Conservation (phyloP, 2,797 vertebrate genomes). For the Taenioides sp. region DNA sequence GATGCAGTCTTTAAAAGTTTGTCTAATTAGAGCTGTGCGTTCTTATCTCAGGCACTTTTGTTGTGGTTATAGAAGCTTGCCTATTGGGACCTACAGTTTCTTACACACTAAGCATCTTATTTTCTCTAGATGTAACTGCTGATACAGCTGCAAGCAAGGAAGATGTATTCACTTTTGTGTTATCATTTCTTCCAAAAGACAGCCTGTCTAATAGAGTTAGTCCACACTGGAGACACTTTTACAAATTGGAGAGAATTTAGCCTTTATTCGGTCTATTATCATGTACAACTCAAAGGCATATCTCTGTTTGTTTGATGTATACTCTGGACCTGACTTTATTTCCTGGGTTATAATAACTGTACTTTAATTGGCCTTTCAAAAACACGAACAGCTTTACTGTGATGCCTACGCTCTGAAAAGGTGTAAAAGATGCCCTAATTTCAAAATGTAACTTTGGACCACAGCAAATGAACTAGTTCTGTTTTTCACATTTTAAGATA, state of each 20-base stretch:
- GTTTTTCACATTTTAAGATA: too few species aligned
- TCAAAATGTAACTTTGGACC: too few species aligned
- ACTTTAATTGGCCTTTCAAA: too few species aligned
- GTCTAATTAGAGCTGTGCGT: conserved; percentile 63
- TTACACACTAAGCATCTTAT: conserved; percentile 68
- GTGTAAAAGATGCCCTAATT: too few species aligned
- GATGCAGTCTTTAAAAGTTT: conserved; percentile 57
- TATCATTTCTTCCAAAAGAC: not conserved
- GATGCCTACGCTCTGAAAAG: too few species aligned
- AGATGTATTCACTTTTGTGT: conserved; percentile 59
- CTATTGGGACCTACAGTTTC: conserved; percentile 61
- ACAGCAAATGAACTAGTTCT: too few species aligned
- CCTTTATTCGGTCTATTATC: not conserved
- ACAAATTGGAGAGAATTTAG: not conserved
- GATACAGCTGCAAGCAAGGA: conserved; percentile 60
- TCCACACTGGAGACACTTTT: not conserved
- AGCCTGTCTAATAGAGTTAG: conserved; percentile 27
- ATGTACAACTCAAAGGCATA: not conserved
- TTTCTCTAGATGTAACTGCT: conserved; percentile 59
- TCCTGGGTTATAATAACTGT: too few species aligned
- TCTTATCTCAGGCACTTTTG: conserved; percentile 61
- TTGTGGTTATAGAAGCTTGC: conserved; percentile 58
- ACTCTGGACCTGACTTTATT: too few species aligned
- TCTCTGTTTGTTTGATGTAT: not conserved
- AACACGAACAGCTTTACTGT: too few species aligned